These are phyloP conservation scores for Cephus pygmeus DNA, from an alignment of 2,888 invertebrate species.

Conservation along the genomic window DNA sequence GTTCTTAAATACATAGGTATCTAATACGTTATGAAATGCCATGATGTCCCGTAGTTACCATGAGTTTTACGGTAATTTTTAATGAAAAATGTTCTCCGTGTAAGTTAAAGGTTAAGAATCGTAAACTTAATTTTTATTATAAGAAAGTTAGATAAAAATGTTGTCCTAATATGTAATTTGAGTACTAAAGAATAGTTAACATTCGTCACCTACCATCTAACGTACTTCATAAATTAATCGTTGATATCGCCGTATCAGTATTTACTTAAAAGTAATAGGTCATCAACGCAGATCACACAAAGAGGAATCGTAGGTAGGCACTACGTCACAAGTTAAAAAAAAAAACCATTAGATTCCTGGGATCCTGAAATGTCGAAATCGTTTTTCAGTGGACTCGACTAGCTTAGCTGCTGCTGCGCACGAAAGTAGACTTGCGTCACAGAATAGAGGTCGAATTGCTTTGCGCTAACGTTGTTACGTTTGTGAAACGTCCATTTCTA, in stretches of 20 bases:
- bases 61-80: too few species aligned
- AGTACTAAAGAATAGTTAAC: not conserved
- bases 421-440: conserved; percentile 54
- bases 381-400: conserved; percentile 28
- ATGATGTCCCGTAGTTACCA: too few species aligned
- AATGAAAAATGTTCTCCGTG: too few species aligned
- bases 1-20: too few species aligned
- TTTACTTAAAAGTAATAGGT: not conserved
- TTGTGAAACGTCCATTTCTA: conserved; percentile 30
- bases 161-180: not conserved
- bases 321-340: conserved; percentile 12
- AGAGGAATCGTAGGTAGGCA: not conserved
- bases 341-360: conserved; percentile 28
- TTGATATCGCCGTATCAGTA: not conserved
- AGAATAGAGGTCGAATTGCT: conserved; percentile 47
- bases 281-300: not conserved
- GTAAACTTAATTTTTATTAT: not conserved
- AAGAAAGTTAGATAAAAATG: not conserved
- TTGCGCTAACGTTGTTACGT: conserved; percentile 31
- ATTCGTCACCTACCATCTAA: not conserved
- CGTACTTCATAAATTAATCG: not conserved
- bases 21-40: too few species aligned
- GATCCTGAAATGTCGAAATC: conserved; percentile 52
- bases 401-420: conserved; percentile 34
- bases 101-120: not conserved